Percentiles rank a stretch among this genome's conserved stretches.
These are phyloP conservation scores for Hipposideros larvatus DNA, from an alignment of 2,797 vertebrate species.

Conservation along the genomic window DNA sequence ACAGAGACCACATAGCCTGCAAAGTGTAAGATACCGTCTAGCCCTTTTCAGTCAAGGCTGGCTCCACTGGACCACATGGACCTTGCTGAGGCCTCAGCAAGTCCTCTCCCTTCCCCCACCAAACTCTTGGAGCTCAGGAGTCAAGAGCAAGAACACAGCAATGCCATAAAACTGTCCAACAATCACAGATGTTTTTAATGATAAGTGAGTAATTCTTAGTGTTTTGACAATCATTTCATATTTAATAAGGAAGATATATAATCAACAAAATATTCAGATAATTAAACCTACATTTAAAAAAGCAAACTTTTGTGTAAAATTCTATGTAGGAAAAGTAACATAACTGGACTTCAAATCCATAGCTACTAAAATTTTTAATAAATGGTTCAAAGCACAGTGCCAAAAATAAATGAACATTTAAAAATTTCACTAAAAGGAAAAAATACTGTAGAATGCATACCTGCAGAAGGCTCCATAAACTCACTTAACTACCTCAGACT, in stretches of 20 bases:
- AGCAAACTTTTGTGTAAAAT: constrained; percentile 72
- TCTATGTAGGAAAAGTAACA: constrained; percentile 77
- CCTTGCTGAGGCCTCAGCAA: not conserved
- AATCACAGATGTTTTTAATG: not conserved
- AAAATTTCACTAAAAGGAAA: constrained; percentile 69
- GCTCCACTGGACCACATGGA: not conserved
- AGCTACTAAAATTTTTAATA: constrained; percentile 79
- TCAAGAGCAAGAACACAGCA: not conserved
- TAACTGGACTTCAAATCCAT: constrained; percentile 71
- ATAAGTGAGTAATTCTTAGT: not conserved
- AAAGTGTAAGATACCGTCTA: not conserved
- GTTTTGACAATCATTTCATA: not conserved
- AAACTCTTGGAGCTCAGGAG: not conserved
- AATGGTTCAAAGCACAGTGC: constrained; percentile 78
- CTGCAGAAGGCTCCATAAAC: constrained; percentile 54
- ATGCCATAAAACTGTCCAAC: not conserved
- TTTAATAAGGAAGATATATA: not conserved
- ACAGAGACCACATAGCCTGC: not conserved
- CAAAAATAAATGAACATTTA: constrained; percentile 81
- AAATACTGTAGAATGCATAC: constrained; percentile 57
- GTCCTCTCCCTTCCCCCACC: not conserved
- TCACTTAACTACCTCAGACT: constrained; percentile 50
- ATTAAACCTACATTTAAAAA: constrained; percentile 32
- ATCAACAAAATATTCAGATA: constrained; percentile 25
- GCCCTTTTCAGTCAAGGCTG: not conserved